Percentiles rank a stretch among this genome's conserved stretches.
These are phyloP conservation scores for Rhagium mordax DNA, from an alignment of 2,888 invertebrate species.

Conservation along the genomic window DNA sequence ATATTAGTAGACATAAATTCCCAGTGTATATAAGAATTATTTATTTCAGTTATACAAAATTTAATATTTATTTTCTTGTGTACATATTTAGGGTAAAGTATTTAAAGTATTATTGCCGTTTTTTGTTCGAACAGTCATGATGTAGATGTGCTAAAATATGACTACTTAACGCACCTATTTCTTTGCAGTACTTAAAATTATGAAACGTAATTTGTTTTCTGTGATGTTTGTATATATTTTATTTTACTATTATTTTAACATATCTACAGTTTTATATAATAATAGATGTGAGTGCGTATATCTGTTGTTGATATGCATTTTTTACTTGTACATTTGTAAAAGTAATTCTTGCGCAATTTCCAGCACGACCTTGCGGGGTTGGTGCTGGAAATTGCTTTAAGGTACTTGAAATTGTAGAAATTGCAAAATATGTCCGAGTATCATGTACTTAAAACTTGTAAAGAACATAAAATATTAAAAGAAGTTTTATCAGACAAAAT, in stretches of 20 bases:
- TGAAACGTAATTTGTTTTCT: slow-evolving; percentile 47
- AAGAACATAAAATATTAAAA: slow-evolving; percentile 54
- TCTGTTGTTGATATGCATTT: slow-evolving; percentile 56
- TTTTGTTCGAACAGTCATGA: slow-evolving; percentile 32
- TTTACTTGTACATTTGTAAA: slow-evolving; percentile 58
- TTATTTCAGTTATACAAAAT: slow-evolving; percentile 56
- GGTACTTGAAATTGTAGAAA: slow-evolving; percentile 50
- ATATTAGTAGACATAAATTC: slow-evolving; percentile 41
- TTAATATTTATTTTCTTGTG: slow-evolving; percentile 59
- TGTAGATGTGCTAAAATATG: slow-evolving; percentile 47
- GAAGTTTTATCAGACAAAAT: slow-evolving; percentile 52
- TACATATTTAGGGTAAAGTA: slow-evolving; percentile 52
- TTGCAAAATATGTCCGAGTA: slow-evolving; percentile 57
- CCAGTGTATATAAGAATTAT: slow-evolving; percentile 57
- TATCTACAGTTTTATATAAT: slow-evolving; percentile 50
- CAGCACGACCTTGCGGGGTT: slow-evolving; percentile 5
- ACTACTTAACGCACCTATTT: slow-evolving; percentile 14
- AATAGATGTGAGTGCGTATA: slow-evolving; percentile 47
- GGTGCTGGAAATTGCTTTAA: slow-evolving; percentile 25
- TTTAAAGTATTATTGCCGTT: slow-evolving; percentile 48
- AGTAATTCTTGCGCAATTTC: slow-evolving; percentile 30
- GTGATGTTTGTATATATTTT: slow-evolving; percentile 59
- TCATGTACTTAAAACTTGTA: slow-evolving; percentile 56
- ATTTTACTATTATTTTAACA: slow-evolving; percentile 55
- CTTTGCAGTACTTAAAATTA: slow-evolving; percentile 31